Evolutionary conservation across 1,140 invertebrate genomes (phyloP), one percentile per base, ranked within the genome.

Genomic region (Zelostemma sp.): DNA sequence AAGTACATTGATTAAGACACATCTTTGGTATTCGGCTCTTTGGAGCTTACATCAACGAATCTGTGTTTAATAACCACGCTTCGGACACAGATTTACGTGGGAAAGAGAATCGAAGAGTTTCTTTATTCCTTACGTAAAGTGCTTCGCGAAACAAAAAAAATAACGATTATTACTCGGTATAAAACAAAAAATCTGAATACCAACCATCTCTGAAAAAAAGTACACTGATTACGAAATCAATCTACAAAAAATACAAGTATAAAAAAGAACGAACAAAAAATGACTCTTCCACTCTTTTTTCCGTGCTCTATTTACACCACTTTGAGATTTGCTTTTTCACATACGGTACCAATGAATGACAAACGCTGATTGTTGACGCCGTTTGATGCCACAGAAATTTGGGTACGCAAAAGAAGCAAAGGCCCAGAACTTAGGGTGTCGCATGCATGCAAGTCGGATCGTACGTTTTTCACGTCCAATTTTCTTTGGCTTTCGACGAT

Each of bases 1-100:
- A 80, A 80, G 78, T 80, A 80, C 79, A 79, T 79, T 76, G 74
- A 74, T 74, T 79, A 79, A 77, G 73, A 79, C 66, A 79, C 67
- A 67, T 81, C 79, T 81, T 81, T 81, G 79, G 79, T 77, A 79
- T 74, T 59, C 69, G 49, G 54, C 57, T 77, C 35, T 41, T 53
- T 60, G 64, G 70, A 75, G 68, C 48, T 43, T 14, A 16, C 46
- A 33, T 58, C 57, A 43, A 38, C 57, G 11, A 15, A 50, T 50
- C 33, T 31, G 48, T 18, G 33, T 12, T 50, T 31, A 14, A 17
- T n/a, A 17, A 15, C 46, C 46, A 21, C 12, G 46, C 48, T 17
- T 50, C 33, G 33, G 6, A n/a, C 33, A 6, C 33, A 35, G 21
- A 25, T 25, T 28, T 14, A 48, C 46, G 25, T 19, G 46, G 46